Conservation (phyloP, 2,113 vertebrate genomes). For the Marmota monax region DNA sequence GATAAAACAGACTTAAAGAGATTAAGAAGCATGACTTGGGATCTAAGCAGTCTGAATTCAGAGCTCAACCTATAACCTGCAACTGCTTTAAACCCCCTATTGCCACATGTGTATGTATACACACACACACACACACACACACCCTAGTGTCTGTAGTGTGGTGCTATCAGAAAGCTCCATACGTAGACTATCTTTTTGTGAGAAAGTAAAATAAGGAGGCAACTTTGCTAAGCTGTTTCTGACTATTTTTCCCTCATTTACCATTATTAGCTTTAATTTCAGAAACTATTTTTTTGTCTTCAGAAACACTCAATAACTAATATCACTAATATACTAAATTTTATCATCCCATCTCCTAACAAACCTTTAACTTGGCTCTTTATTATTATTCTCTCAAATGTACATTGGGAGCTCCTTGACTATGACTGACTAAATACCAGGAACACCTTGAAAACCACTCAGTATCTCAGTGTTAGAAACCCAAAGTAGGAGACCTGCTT, state of each 20-base stretch:
- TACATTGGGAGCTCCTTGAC: neutral
- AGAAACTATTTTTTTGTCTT: neutral
- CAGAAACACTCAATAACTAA: neutral
- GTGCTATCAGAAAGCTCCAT: neutral
- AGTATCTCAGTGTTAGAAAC: neutral
- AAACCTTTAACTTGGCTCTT: neutral
- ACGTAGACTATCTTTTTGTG: neutral
- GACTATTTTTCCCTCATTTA: neutral
- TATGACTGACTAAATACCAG: neutral
- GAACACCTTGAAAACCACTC: neutral
- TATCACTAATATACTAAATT: neutral
- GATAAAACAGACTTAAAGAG: neutral
- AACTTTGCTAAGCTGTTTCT: neutral
- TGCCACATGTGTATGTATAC: neutral
- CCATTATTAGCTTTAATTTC: neutral
- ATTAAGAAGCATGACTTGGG: neutral
- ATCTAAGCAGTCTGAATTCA: neutral
- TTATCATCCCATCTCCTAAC: neutral
- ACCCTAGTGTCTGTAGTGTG: fast-evolving
- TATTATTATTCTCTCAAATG: neutral
- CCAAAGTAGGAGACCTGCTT: neutral
- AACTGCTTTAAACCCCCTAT: neutral
- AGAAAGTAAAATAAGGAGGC: neutral
- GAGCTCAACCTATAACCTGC: neutral
- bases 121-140: neutral